Evolutionary conservation across 2,113 vertebrate species (phyloP).

Genomic region (Microcebus jonahi): DNA sequence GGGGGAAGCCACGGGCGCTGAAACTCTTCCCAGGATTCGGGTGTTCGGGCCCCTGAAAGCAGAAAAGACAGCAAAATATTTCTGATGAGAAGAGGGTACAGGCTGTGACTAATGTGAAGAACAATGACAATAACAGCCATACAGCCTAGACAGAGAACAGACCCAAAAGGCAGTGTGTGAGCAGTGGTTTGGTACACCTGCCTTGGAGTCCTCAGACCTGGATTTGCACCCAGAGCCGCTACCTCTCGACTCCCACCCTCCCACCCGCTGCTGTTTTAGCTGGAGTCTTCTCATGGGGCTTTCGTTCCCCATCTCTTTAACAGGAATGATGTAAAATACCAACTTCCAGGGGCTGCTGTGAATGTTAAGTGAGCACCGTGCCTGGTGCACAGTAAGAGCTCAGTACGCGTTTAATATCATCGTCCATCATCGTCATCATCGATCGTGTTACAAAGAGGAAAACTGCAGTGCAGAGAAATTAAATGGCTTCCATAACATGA

Average conservation of each 20-base stretch:
- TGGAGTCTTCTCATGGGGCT: background rate
- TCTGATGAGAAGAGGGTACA: background rate
- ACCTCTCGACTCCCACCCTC: background rate
- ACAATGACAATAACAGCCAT: background rate
- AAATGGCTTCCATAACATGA: background rate
- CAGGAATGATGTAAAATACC: background rate
- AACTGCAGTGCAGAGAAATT: background rate
- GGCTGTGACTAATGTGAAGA: background rate
- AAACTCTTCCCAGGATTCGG: slow-evolving; percentile 95
- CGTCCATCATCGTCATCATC: background rate
- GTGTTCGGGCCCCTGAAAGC: slow-evolving; percentile 92
- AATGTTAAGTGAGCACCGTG: background rate
- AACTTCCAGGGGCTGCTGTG: rapidly evolving
- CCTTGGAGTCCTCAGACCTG: background rate
- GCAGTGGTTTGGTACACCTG: rapidly evolving
- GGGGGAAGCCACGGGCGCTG: slow-evolving; percentile 95
- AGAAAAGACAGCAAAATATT: slow-evolving; percentile 17
- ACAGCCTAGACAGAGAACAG: background rate
- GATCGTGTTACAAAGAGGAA: background rate
- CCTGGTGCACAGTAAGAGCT: background rate
- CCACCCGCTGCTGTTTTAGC: background rate
- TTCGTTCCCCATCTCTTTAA: background rate
- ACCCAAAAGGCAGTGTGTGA: background rate
- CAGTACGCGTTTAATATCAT: background rate
- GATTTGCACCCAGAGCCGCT: background rate